Percentiles rank a stretch among this genome's conserved stretches.
phyloP scores from a whole-genome alignment of 1,140 invertebrate species.

The Lasaia peninsularis region DNA sequence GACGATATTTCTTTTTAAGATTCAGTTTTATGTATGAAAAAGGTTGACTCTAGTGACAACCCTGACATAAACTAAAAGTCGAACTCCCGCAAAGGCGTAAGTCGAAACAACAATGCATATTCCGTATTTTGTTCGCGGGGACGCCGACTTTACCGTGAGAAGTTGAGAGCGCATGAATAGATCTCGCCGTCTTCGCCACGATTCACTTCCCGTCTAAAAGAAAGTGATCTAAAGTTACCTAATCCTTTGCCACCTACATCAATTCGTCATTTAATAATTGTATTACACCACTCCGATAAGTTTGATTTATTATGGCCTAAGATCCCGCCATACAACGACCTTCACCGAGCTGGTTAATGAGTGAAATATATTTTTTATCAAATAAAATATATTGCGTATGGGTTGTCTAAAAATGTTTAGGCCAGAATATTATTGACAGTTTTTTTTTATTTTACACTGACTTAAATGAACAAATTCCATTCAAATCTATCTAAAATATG shows the following conservation, averaged over 20 bases:
- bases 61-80: background rate
- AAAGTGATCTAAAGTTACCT: conserved; percentile 60
- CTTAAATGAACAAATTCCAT: no score
- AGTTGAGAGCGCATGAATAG: conserved; percentile 51
- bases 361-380: no score
- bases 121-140: conserved; percentile 31
- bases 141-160: conserved; percentile 43
- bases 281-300: conserved; percentile 20
- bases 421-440: no score
- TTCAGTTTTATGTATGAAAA: no score
- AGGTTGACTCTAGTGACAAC: no score
- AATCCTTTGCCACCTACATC: conserved; percentile 37
- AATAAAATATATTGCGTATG: no score
- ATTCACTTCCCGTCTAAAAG: conserved; percentile 43
- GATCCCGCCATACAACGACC: no score
- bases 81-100: background rate
- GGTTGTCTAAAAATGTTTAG: no score
- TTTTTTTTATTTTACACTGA: no score
- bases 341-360: no score
- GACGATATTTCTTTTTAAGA: no score
- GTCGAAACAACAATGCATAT: conserved; percentile 17
- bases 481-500: no score
- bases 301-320: background rate
- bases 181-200: conserved; percentile 26
- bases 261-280: conserved; percentile 14